Conservation (phyloP, 35 echinoderm and acorn worm genomes). For the Stichopus chloronotus region DNA sequence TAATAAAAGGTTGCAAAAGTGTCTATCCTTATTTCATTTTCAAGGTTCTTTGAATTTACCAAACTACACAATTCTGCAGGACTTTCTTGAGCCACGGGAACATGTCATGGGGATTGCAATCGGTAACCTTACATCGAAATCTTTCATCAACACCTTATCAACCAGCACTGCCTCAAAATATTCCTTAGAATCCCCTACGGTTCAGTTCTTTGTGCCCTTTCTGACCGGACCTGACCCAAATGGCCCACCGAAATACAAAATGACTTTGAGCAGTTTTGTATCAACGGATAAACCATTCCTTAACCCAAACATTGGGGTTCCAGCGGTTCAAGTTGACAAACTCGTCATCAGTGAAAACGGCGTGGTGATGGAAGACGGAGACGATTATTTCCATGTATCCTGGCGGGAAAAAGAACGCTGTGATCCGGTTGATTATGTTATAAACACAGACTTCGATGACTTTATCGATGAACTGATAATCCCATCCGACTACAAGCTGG, state of each 20-base stretch:
- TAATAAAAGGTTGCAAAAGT: too few relatives aligned
- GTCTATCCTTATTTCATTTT: not conserved
- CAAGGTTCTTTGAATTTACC: not conserved
- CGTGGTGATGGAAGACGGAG: not conserved
- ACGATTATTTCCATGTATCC: not conserved
- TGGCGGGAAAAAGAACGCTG: not conserved
- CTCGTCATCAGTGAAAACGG: not conserved
- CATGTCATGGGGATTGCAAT: not conserved
- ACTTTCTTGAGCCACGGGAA: not conserved
- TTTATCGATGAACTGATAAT: not conserved
- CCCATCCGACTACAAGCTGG: not conserved
- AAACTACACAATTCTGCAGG: not conserved
- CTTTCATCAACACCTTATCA: not conserved
- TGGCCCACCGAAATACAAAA: not conserved
- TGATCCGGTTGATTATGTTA: not conserved
- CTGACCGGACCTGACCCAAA: not conserved
- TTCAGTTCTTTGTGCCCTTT: not conserved
- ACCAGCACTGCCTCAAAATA: not conserved
- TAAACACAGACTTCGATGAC: not conserved
- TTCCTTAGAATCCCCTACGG: not conserved
- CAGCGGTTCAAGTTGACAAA: not conserved
- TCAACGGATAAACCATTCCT: slow-evolving; percentile 2
- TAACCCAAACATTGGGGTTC: not conserved
- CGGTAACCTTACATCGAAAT: not conserved
- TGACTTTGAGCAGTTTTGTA: not conserved